A percentile compares a stretch with the other conserved stretches of the same genome.
Evolutionary conservation across 1,140 invertebrate species (phyloP).

Genomic region (Solen grandis): DNA sequence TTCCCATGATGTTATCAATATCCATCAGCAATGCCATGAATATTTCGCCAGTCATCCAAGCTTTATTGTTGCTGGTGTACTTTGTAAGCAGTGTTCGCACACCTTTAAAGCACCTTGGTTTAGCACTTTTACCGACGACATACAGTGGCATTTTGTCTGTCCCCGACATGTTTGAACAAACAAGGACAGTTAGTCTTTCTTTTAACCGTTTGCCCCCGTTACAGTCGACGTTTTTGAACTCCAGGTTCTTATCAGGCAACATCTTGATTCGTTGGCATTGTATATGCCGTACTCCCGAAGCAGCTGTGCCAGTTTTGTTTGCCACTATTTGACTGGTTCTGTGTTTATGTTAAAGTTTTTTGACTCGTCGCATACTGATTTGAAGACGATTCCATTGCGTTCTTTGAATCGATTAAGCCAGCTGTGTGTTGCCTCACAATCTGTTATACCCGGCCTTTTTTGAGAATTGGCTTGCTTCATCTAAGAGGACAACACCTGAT

Average conservation of each 20-base stretch:
- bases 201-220: conserved; percentile 78
- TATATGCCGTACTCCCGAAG: conserved; percentile 17
- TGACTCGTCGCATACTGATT: conserved; percentile 21
- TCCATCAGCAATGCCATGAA: conserved; percentile 58
- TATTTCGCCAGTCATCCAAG: conserved; percentile 59
- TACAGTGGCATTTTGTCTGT: conserved; percentile 81
- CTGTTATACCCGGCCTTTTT: not conserved
- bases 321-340: conserved; percentile 13
- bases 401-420: conserved; percentile 40
- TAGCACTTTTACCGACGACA: conserved; percentile 81
- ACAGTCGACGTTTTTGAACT: conserved; percentile 46
- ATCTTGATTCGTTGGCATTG: conserved; percentile 48
- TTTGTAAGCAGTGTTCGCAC: conserved; percentile 32
- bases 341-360: not conserved
- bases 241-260: conserved; percentile 52
- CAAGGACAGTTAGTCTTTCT: conserved; percentile 80
- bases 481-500: not conserved
- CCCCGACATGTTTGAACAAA: conserved; percentile 79
- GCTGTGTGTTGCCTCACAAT: not conserved
- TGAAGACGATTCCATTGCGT: conserved; percentile 35
- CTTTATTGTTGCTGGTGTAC: conserved; percentile 59
- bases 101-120: conserved; percentile 81
- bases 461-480: not conserved
- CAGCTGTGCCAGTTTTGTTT: not conserved
- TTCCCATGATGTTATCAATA: conserved; percentile 29